Evolutionary conservation across 2,797 vertebrate species (phyloP).

Genomic region (Scomberomorus guttatus): DNA sequence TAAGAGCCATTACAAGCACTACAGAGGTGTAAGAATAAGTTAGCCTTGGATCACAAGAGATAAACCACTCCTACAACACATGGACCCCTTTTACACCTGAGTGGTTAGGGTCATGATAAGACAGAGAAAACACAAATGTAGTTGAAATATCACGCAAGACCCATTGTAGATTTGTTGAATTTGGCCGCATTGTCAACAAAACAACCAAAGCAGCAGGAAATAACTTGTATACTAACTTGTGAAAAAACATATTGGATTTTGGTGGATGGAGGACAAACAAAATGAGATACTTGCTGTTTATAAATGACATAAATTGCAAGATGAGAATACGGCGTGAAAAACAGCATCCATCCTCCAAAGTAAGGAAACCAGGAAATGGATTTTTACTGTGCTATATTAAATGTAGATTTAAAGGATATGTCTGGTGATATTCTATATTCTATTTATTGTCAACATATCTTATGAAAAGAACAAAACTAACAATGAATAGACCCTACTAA

Average conservation of each 20-base stretch:
- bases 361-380: not conserved
- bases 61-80: not conserved
- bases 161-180: not conserved
- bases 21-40: slow-evolving; percentile 27
- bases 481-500: too few relatives aligned
- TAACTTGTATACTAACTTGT: slow-evolving; percentile 3
- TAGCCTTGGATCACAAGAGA: slow-evolving; percentile 19
- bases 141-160: not conserved
- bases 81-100: not conserved
- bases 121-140: slow-evolving; percentile 11
- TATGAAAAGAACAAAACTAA: too few relatives aligned
- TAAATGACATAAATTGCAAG: not conserved
- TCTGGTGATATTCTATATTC: not conserved
- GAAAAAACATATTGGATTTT: slow-evolving; percentile 21
- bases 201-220: slow-evolving; percentile 14
- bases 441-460: not conserved
- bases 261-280: slow-evolving; percentile 4
- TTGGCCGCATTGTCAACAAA: not conserved
- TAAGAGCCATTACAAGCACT: slow-evolving; percentile 29
- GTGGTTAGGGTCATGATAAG: not conserved
- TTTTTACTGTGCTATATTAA: not conserved
- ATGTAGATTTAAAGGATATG: not conserved
- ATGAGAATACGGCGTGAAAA: not conserved
- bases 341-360: slow-evolving; percentile 1
- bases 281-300: not conserved